Evolutionary conservation across 1,140 invertebrate species (phyloP).

Genomic region (Vanessa tameamea): DNA sequence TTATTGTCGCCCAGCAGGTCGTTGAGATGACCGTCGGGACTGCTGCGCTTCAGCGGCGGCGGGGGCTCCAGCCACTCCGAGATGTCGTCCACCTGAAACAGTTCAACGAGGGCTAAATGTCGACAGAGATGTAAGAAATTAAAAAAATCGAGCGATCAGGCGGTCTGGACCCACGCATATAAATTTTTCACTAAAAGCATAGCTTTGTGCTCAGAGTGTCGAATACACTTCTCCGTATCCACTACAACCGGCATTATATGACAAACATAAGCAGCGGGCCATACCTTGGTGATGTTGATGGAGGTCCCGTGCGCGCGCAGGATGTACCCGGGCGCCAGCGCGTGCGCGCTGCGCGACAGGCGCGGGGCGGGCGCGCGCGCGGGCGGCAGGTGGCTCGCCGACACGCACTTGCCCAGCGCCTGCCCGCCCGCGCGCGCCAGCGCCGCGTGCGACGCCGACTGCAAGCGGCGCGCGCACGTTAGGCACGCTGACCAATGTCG

Average conservation of each 20-base stretch:
- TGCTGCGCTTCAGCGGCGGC: conserved; percentile 55
- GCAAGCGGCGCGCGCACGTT: background rate
- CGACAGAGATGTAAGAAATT: no score
- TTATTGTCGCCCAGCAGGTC: conserved; percentile 48
- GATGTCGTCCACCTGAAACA: conserved; percentile 72
- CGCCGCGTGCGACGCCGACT: conserved; percentile 58
- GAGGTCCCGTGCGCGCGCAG: conserved; percentile 58
- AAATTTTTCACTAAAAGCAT: no score
- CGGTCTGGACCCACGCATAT: no score
- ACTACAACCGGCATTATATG: no score
- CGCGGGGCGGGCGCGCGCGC: conserved; percentile 37
- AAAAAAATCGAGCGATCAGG: no score
- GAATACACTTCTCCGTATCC: no score
- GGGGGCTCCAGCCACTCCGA: conserved; percentile 74
- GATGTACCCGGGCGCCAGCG: conserved; percentile 70
- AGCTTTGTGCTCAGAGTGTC: no score
- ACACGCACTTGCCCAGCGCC: conserved; percentile 69
- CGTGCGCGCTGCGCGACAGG: conserved; percentile 40
- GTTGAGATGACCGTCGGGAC: conserved; percentile 56
- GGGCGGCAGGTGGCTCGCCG: conserved; percentile 57
- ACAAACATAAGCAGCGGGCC: background rate
- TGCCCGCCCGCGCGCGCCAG: conserved; percentile 34
- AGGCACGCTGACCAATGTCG: no score
- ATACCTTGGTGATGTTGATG: conserved; percentile 70
- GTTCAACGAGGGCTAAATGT: no score